Conservation (phyloP, 2,113 vertebrate genomes). For the Callopanchax toddi region DNA sequence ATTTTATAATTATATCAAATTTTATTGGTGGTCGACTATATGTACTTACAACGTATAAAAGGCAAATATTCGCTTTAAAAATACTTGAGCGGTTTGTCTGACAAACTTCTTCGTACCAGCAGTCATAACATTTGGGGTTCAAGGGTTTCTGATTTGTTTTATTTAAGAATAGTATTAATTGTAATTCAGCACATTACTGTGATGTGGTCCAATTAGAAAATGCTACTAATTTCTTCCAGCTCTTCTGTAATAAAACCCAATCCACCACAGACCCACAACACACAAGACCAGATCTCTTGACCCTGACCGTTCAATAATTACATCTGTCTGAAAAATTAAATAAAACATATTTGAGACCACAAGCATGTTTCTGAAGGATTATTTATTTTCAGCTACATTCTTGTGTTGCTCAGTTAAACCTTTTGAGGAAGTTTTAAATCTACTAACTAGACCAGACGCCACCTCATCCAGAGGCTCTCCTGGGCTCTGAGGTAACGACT, state of each 20-base stretch:
- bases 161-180: conserved; percentile 28
- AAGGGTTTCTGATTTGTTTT: conserved; percentile 8
- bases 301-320: conserved; percentile 47
- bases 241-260: conserved; percentile 48
- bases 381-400: conserved; percentile 40
- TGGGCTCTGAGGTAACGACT: conserved; percentile 66
- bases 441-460: conserved; percentile 65
- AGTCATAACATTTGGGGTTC: conserved; percentile 11
- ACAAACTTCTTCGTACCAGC: conserved; percentile 3
- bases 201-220: conserved; percentile 17
- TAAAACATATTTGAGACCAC: conserved; percentile 61
- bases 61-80: background rate
- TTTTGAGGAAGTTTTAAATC: conserved; percentile 59
- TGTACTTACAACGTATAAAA: conserved; percentile 18
- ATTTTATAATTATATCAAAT: conserved; percentile 20
- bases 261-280: conserved; percentile 46
- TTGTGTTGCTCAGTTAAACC: conserved; percentile 39
- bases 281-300: conserved; percentile 42
- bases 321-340: conserved; percentile 45
- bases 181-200: conserved; percentile 4
- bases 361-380: conserved; percentile 45
- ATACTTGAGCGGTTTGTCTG: no score
- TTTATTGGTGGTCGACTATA: conserved; percentile 19
- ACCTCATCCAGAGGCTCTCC: conserved; percentile 66
- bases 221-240: conserved; percentile 22